These are phyloP conservation scores for Thelaira solivaga DNA, from an alignment of 2,888 invertebrate species.

Conservation along the genomic window DNA sequence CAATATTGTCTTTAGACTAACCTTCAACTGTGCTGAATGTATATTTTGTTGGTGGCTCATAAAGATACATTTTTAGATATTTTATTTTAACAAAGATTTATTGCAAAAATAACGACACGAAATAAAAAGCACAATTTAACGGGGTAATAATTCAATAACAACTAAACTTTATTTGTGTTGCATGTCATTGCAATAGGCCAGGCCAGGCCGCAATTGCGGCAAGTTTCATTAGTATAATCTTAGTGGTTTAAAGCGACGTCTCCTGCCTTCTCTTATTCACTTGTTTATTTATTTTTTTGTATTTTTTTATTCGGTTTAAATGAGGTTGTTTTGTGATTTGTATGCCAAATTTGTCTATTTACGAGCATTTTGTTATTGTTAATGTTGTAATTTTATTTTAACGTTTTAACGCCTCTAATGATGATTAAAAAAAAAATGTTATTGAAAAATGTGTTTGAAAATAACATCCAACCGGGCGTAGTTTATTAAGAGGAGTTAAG, in stretches of 20 bases:
- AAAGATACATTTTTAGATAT: constrained; percentile 60
- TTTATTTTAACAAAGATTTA: not conserved
- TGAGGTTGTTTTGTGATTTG: constrained; percentile 29
- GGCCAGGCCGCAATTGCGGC: constrained; percentile 48
- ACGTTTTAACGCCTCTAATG: constrained; percentile 24
- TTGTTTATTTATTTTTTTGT: not conserved
- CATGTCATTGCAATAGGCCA: constrained; percentile 39
- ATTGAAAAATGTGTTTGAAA: constrained; percentile 10
- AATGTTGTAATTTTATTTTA: not conserved
- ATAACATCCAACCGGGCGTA: constrained; percentile 9
- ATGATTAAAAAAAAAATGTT: not conserved
- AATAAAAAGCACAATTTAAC: constrained; percentile 49
- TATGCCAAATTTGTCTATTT: constrained; percentile 58
- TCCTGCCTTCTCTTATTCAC: constrained; percentile 4
- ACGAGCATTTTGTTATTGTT: not conserved
- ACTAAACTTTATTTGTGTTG: constrained; percentile 54
- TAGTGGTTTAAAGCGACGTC: constrained; percentile 45
- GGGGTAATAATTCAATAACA: constrained; percentile 54
- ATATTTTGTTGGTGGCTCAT: constrained; percentile 63
- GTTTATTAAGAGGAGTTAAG: not conserved
- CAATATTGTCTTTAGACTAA: constrained; percentile 45
- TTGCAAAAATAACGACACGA: not conserved
- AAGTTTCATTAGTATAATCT: constrained; percentile 31
- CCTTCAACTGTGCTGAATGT: constrained; percentile 72
- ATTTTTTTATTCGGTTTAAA: constrained; percentile 12